Percentiles rank a stretch among this genome's conserved stretches.
Conservation (phyloP, 1,140 invertebrate species). For the Drosophila carrolli region DNA sequence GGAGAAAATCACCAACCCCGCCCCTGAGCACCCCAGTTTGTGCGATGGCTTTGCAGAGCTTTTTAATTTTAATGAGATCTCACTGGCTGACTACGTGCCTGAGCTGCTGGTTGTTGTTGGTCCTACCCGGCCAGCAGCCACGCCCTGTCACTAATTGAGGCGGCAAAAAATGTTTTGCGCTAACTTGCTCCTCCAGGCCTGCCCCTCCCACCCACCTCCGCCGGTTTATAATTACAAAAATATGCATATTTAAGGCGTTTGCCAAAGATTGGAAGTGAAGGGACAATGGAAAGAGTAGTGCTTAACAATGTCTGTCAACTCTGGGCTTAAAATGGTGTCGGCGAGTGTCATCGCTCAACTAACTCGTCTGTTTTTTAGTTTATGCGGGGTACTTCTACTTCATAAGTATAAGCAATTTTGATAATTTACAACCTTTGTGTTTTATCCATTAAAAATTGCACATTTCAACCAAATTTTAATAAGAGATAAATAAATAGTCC, state of each 20-base stretch:
- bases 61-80: constrained; percentile 82
- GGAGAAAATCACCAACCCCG: constrained; percentile 36
- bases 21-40: constrained; percentile 7
- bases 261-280: constrained; percentile 46
- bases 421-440: no score
- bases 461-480: no score
- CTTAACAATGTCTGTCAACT: constrained; percentile 50
- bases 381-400: background rate
- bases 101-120: constrained; percentile 23
- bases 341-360: constrained; percentile 25
- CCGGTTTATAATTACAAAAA: constrained; percentile 74
- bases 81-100: constrained; percentile 71
- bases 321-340: constrained; percentile 25
- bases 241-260: constrained; percentile 74
- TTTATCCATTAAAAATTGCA: no score
- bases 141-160: constrained; percentile 75
- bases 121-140: constrained; percentile 44
- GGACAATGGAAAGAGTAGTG: constrained; percentile 46
- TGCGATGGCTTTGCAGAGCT: constrained; percentile 55
- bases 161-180: constrained; percentile 73
- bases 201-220: background rate
- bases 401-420: no score
- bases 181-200: constrained; percentile 45
- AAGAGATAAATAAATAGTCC: no score
- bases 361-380: constrained; percentile 7